Conservation (phyloP, 2,888 invertebrate genomes). For the Trissolcus japonicus region DNA sequence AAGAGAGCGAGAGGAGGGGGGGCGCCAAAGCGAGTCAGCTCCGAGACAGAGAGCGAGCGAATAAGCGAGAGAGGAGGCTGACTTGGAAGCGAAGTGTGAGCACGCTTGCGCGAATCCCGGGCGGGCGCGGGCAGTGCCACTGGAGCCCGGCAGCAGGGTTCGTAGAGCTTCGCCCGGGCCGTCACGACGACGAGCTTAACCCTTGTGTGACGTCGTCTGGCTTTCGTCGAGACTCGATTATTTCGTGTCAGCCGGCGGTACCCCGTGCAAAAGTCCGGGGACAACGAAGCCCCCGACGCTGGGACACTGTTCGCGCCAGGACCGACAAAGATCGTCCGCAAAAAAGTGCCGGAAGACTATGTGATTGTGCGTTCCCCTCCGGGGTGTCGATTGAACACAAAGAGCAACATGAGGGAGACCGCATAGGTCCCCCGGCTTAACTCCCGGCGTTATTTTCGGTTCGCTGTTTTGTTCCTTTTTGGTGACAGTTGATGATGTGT, state of each 20-base stretch:
- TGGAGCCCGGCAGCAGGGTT: conserved; percentile 74
- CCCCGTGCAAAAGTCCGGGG: not conserved
- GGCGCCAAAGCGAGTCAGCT: conserved; percentile 48
- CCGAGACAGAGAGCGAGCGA: conserved; percentile 45
- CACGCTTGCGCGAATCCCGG: conserved; percentile 76
- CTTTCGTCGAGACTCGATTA: conserved; percentile 51
- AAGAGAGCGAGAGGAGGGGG: conserved; percentile 41
- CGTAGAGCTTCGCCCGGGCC: conserved; percentile 76
- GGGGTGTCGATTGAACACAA: conserved; percentile 21
- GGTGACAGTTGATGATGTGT: conserved; percentile 3
- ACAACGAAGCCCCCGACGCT: conserved; percentile 12
- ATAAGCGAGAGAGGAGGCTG: conserved; percentile 64
- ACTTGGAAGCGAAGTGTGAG: conserved; percentile 68
- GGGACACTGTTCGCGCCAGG: not conserved
- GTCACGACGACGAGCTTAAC: conserved; percentile 72
- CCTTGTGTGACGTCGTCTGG: conserved; percentile 57
- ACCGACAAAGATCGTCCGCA: not conserved
- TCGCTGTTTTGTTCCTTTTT: conserved; percentile 4
- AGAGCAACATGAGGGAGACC: conserved; percentile 31
- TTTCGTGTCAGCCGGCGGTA: conserved; percentile 42
- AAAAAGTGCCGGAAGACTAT: conserved; percentile 37
- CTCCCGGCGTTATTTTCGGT: conserved; percentile 7
- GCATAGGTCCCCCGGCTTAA: conserved; percentile 16
- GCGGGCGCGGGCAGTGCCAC: conserved; percentile 75
- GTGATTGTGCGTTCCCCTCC: conserved; percentile 35